These are phyloP conservation scores for Cheilosia vernalis DNA, from an alignment of 2,888 invertebrate genomes.

Conservation along the genomic window DNA sequence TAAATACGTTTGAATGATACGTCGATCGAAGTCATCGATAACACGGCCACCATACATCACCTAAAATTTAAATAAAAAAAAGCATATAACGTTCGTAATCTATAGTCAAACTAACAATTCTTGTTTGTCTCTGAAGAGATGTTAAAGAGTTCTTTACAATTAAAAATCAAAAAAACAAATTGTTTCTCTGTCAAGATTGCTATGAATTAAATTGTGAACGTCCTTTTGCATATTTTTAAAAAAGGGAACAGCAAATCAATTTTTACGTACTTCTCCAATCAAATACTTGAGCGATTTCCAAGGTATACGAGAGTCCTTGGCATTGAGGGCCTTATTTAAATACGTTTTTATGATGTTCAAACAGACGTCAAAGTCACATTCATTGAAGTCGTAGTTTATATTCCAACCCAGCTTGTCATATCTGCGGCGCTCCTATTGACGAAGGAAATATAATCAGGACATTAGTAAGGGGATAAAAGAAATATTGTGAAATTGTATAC, in stretches of 20 bases:
- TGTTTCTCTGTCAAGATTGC: no score
- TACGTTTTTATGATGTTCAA: constrained; percentile 93
- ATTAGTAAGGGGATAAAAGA: not conserved
- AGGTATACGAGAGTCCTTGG: constrained; percentile 88
- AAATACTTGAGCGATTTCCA: constrained; percentile 96
- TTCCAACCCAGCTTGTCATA: constrained; percentile 98
- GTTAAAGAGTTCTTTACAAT: not conserved
- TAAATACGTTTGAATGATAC: constrained; percentile 94
- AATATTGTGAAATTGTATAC: not conserved
- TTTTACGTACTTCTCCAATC: constrained; percentile 90
- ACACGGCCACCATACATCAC: constrained; percentile 98
- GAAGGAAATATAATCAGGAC: constrained; percentile 1
- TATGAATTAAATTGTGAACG: no score
- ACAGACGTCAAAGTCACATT: constrained; percentile 95
- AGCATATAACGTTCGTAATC: no score
- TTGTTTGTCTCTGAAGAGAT: no score
- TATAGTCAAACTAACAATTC: no score
- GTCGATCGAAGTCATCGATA: constrained; percentile 95
- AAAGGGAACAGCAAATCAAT: not conserved
- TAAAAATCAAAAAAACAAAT: no score
- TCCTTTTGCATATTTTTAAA: no score
- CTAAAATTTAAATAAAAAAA: constrained; percentile 81
- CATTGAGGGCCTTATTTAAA: constrained; percentile 87
- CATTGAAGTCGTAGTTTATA: constrained; percentile 95
- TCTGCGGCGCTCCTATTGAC: constrained; percentile 91